A percentile compares a stretch with the other conserved stretches of the same genome.
phyloP scores from a whole-genome alignment of 2,888 invertebrate species.

The Gibbula magus region DNA sequence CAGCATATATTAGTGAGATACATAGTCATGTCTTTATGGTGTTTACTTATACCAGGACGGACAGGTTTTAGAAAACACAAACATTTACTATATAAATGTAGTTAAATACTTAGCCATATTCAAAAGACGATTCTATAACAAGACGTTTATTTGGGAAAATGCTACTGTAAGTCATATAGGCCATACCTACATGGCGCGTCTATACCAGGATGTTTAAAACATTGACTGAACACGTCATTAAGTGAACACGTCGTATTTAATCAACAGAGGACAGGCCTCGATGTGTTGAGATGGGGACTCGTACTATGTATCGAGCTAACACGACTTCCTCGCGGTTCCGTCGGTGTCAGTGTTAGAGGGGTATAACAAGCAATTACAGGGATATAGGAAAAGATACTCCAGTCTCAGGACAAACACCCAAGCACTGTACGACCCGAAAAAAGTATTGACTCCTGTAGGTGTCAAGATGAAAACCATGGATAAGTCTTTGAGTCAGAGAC shows the following conservation, averaged over 20 bases:
- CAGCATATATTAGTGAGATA: too few species aligned
- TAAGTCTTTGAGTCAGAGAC: constrained; percentile 22
- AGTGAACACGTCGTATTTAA: neutral
- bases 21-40: too few species aligned
- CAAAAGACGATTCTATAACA: too few species aligned
- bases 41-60: too few species aligned
- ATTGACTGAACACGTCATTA: constrained; percentile 1
- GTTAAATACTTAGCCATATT: too few species aligned
- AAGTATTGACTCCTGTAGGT: constrained; percentile 24
- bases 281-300: neutral
- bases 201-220: too few species aligned
- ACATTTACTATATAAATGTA: too few species aligned
- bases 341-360: constrained; percentile 1
- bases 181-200: too few species aligned
- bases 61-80: too few species aligned
- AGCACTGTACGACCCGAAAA: constrained; percentile 25
- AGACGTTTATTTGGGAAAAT: too few species aligned
- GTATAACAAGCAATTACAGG: constrained; percentile 20
- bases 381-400: constrained; percentile 14
- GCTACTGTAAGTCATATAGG: too few species aligned
- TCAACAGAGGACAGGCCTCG: neutral
- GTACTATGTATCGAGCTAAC: neutral
- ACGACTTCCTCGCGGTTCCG: constrained; percentile 9
- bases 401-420: neutral
- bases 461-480: constrained; percentile 6